These are phyloP conservation scores for Cephus cinctus DNA, from an alignment of 1,140 invertebrate species.

Conservation along the genomic window DNA sequence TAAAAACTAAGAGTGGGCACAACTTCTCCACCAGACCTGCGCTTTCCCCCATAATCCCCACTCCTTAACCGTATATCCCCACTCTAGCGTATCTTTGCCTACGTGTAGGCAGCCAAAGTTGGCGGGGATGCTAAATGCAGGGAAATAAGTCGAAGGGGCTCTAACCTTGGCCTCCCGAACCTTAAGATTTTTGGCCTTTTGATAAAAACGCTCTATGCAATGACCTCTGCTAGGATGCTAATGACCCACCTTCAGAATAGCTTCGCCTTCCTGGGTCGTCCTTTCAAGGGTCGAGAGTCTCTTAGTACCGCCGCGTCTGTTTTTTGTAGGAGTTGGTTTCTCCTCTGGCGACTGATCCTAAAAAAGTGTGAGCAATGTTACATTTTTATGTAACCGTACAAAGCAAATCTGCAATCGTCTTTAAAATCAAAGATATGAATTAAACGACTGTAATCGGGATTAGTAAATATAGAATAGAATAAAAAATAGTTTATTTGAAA, in stretches of 20 bases:
- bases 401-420: too few relatives aligned
- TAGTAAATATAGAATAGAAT: slow-evolving; percentile 3
- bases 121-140: slow-evolving; percentile 32
- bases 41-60: slow-evolving; percentile 11
- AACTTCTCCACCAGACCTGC: neutral
- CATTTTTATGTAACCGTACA: slow-evolving; percentile 7
- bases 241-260: slow-evolving; percentile 50
- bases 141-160: slow-evolving; percentile 23
- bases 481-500: neutral
- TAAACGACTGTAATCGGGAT: too few relatives aligned
- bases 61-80: neutral
- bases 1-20: neutral
- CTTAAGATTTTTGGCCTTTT: slow-evolving; percentile 4
- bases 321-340: slow-evolving; percentile 48
- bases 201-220: neutral
- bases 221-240: neutral
- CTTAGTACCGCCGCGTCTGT: slow-evolving; percentile 49
- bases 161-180: slow-evolving; percentile 13
- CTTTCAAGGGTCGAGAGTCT: slow-evolving; percentile 54
- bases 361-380: slow-evolving; percentile 25
- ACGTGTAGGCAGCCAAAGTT: slow-evolving; percentile 17
- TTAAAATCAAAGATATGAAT: too few relatives aligned
- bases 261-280: slow-evolving; percentile 54
- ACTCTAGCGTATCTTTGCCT: slow-evolving; percentile 11
- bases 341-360: slow-evolving; percentile 47